Base-by-base conservation (phyloP, 2,888 invertebrate genomes). In the Drosophila longiperda region DNA sequence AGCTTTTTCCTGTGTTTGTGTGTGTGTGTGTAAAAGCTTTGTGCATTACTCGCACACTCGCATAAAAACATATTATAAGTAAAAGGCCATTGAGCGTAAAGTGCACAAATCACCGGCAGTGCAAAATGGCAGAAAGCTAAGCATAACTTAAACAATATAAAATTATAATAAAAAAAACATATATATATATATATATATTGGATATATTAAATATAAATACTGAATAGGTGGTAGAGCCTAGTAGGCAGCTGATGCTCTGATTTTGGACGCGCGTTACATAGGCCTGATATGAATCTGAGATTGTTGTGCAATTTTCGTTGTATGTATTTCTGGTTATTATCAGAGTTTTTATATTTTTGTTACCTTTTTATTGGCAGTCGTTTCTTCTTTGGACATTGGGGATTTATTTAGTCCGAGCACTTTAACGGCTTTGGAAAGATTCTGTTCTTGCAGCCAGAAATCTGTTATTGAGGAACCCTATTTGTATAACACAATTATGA, bases 401-500 rank as follows among this genome's bases (percentile, higher is more conserved):
- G 93, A 93, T 91, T 94, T 93, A 91, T 92, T 92, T 90, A 93
- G 94, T 90, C 94, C 94, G 91, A 94, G 93, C 91, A 94, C 93
- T 93, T 94, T 94, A 89, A 94, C 94, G 91, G 94, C 93, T 93
- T 94, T 94, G 86, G 94, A 93, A 90, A 93, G 93, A 91, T 93
- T 93, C 92, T 93, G 93, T 93, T 93, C 93, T 92, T 93, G 93
- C 91, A 93, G 93, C 93, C 93, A 93, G 89, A 93, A 93, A 92
- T 93, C 93, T 84, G 92, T 91, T 92, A 93, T 93, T 86, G 90
- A 90, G 92, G 93, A 93, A 71, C 93, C 93, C 93, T 93, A 92
- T 78, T 90, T 75, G 68, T 82, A 76, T 79, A 85, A 80, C 79
- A 81, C 79, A 80, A 66, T 70, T 70, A 73, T 74, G 78, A 76